Conservation (phyloP, 2,888 invertebrate species). For the Callyntrura guangdongensis region DNA sequence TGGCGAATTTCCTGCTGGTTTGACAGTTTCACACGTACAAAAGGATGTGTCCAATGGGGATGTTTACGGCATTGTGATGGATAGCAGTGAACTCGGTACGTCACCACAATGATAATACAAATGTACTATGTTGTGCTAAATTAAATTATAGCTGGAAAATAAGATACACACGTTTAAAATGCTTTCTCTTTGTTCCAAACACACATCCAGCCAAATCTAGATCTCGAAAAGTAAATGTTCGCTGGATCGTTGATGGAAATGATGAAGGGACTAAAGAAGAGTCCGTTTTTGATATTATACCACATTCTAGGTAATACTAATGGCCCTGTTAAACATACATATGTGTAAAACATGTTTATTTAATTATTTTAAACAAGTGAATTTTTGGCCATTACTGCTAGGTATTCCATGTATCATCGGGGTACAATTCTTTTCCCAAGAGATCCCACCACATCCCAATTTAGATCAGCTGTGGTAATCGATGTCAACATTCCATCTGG, state of each 20-base stretch:
- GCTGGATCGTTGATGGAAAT: constrained; percentile 78
- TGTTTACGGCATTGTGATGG: constrained; percentile 81
- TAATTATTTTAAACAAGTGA: too few relatives aligned
- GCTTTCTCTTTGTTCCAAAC: neutral
- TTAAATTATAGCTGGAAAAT: too few relatives aligned
- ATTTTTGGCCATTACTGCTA: too few relatives aligned
- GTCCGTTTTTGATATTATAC: constrained; percentile 79
- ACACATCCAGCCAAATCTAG: constrained; percentile 33
- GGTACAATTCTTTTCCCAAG: constrained; percentile 82
- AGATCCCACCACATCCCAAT: constrained; percentile 47
- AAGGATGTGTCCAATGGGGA: constrained; percentile 43
- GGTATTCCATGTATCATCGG: constrained; percentile 79
- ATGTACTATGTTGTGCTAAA: too few relatives aligned
- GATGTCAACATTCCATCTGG: constrained; percentile 80
- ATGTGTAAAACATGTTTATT: too few relatives aligned
- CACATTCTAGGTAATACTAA: too few relatives aligned
- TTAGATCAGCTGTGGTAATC: constrained; percentile 79
- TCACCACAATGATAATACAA: neutral
- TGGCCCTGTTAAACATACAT: too few relatives aligned
- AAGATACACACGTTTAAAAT: too few relatives aligned
- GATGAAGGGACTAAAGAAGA: constrained; percentile 76
- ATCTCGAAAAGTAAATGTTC: constrained; percentile 79
- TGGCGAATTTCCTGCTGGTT: constrained; percentile 75
- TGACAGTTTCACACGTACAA: constrained; percentile 68
- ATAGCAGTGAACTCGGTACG: constrained; percentile 78